These are phyloP conservation scores for Echinarachnius parma DNA, from an alignment of 53 echinoderm and acorn worm species.

Conservation along the genomic window DNA sequence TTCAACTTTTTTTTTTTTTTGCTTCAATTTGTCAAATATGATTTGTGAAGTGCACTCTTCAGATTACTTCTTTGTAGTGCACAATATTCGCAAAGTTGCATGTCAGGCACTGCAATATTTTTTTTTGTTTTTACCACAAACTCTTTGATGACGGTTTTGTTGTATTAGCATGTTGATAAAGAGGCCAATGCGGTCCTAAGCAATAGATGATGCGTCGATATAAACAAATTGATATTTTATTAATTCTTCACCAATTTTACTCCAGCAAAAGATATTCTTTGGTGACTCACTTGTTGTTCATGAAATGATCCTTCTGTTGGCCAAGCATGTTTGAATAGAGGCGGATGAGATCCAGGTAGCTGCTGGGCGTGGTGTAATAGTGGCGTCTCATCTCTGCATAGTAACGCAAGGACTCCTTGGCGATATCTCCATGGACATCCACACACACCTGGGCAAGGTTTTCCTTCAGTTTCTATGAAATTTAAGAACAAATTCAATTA, in stretches of 20 bases:
- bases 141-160: too few relatives aligned
- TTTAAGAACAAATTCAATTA: too few relatives aligned
- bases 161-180: too few relatives aligned
- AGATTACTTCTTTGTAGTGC: too few relatives aligned
- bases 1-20: too few relatives aligned
- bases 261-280: not conserved
- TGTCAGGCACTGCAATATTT: too few relatives aligned
- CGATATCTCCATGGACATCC: constrained; percentile 80
- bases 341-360: constrained; percentile 95
- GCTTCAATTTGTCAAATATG: too few relatives aligned
- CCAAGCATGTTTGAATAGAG: constrained; percentile 93
- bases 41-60: too few relatives aligned
- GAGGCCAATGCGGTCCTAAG: not conserved
- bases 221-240: too few relatives aligned
- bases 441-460: constrained; percentile 92
- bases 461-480: constrained; percentile 69
- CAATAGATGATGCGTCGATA: not conserved
- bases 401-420: constrained; percentile 67
- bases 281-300: constrained; percentile 90
- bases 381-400: constrained; percentile 88
- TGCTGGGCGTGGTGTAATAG: constrained; percentile 95
- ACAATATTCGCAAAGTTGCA: too few relatives aligned
- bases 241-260: too few relatives aligned
- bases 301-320: constrained; percentile 79
- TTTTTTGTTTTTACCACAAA: too few relatives aligned